Base-by-base conservation (phyloP, 2,888 invertebrate species). In the Pristionchus arcanus region DNA sequence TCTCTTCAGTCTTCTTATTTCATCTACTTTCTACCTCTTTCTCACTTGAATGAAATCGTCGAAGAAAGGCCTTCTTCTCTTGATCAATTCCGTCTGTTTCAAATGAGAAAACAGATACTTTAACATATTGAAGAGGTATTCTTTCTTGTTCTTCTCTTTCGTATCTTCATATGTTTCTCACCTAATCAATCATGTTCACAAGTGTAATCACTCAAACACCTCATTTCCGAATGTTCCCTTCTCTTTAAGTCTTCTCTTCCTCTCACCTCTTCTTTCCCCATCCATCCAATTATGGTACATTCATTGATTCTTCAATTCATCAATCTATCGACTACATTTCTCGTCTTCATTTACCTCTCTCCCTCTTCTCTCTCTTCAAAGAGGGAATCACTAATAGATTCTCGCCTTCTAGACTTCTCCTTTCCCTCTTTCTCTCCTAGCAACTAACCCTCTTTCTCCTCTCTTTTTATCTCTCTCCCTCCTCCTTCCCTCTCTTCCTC, bases 151-250 rank as follows among this genome's bases (percentile, higher is more conserved):
- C 55, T 31, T 68, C 53, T 68, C 53, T 37, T 28, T 21, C 31
- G 37, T 28, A n/a, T 68, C 5, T 71, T 28, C 19, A 13, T 77
- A 0, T 4, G 21, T 34, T 34, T 74, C 55, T 71, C 55, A 31
- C 31, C 68, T 87, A 49, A 53, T 89, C 84, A 81, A 86, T 87
- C 90, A 63, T 63, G 81, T 63, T 59, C 88, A 59, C 25, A 19
- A 59, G 19, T 5, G 19, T 55, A 55, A 55, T 55, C 25, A 63
- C 25, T 63, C 63, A 63, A 25, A 1, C 63, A 63, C 7, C 63
- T 25, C 25, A 7, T 11, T 63, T n/a, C 4, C n/a, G 21, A 11
- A 11, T 63, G 42, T 42, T 49, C 49, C 2, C 49, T 49, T 34
- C 34, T 59, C 3, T 0, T 49, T 49, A 13, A 34, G 16, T 85